phyloP scores from a whole-genome alignment of 1,140 invertebrate species.

The Tetranychus urticae region DNA sequence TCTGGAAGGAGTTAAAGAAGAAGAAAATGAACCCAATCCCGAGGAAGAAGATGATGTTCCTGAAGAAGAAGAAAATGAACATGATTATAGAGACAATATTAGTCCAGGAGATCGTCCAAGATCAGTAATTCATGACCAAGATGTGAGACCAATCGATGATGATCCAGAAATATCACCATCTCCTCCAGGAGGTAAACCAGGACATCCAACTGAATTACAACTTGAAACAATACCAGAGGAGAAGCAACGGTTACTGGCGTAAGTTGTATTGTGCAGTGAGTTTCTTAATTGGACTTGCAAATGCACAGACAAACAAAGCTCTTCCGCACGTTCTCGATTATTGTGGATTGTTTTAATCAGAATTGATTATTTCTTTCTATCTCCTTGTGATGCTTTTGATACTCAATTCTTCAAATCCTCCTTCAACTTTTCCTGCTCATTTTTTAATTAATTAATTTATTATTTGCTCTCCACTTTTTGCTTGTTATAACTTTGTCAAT shows the following conservation, averaged over 20 bases:
- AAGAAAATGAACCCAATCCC: background rate
- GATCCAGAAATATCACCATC: background rate
- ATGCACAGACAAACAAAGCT: too few species aligned
- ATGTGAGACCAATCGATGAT: background rate
- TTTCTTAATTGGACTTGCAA: too few species aligned
- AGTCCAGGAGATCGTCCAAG: background rate
- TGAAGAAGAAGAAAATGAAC: background rate
- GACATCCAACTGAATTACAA: background rate
- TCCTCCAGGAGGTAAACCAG: background rate
- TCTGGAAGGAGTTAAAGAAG: background rate
- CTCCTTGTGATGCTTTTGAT: background rate
- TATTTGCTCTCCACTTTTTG: too few species aligned
- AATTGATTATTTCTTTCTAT: background rate
- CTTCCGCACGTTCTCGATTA: too few species aligned
- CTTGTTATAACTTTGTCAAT: too few species aligned
- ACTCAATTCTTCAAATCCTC: background rate
- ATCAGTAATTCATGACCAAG: background rate
- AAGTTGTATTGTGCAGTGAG: slow-evolving; percentile 27
- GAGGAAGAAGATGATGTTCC: slow-evolving; percentile 1
- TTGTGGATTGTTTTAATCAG: too few species aligned
- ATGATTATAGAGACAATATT: background rate
- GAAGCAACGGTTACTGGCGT: slow-evolving; percentile 22
- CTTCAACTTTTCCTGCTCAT: background rate
- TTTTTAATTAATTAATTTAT: too few species aligned
- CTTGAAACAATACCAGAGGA: slow-evolving; percentile 2